Evolutionary conservation across 2,113 vertebrate species (phyloP).

Genomic region (Macquaria ambigua): DNA sequence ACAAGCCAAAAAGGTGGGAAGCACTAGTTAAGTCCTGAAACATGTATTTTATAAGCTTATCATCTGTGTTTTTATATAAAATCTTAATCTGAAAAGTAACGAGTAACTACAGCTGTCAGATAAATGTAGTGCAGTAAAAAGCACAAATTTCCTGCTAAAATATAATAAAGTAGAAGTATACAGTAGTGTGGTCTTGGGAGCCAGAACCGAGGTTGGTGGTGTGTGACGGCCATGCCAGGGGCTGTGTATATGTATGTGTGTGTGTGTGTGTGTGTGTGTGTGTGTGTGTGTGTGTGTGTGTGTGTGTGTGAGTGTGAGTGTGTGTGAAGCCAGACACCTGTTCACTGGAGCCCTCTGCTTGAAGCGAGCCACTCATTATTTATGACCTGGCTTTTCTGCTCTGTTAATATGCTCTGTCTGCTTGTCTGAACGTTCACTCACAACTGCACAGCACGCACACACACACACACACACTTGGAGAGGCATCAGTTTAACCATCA

Average conservation of each 20-base stretch:
- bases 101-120: not conserved
- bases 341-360: conserved; percentile 66
- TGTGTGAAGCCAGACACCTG: conserved; percentile 69
- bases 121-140: not conserved
- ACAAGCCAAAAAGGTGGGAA: not conserved
- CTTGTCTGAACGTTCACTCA: conserved; percentile 27
- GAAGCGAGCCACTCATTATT: conserved; percentile 68
- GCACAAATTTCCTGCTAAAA: not conserved
- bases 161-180: not conserved
- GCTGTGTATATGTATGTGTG: conserved; percentile 3
- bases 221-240: conserved; percentile 25
- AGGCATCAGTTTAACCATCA: conserved; percentile 21
- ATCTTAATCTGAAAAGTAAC: not conserved
- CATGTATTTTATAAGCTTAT: not conserved
- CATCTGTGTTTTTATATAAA: not conserved
- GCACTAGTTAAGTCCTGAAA: not conserved
- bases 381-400: conserved; percentile 63
- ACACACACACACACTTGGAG: not conserved
- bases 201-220: conserved; percentile 9
- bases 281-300: conserved; percentile 29
- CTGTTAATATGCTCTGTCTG: conserved; percentile 48
- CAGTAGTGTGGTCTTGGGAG: conserved; percentile 2
- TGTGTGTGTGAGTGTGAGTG: conserved; percentile 26
- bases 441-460: not conserved
- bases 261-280: conserved; percentile 33